Evolutionary conservation across 2,888 invertebrate species (phyloP).

Genomic region (Terebella lapidaria): DNA sequence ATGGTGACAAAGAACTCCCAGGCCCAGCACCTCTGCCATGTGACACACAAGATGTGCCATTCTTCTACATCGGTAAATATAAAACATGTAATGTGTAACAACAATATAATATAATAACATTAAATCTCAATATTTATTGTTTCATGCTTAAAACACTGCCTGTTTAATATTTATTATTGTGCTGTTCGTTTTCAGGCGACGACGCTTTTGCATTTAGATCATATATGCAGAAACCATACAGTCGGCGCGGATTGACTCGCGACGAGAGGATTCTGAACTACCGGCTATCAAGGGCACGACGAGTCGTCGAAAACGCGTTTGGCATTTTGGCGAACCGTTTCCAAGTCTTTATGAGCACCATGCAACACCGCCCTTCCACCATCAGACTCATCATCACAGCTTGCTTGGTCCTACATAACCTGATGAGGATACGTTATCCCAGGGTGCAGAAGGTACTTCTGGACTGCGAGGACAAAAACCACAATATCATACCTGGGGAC

Average conservation of each 20-base stretch:
- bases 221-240: slow-evolving; percentile 11
- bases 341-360: background rate
- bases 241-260: background rate
- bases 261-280: slow-evolving; percentile 10
- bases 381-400: background rate
- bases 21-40: background rate
- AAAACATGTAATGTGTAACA: no score
- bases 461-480: no score
- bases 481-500: no score
- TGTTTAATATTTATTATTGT: no score
- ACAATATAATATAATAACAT: no score
- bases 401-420: slow-evolving; percentile 2
- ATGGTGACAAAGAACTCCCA: background rate
- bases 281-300: slow-evolving; percentile 1
- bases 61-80: slow-evolving; percentile 15
- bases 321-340: slow-evolving; percentile 9
- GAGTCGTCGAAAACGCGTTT: slow-evolving; percentile 9
- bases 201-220: slow-evolving; percentile 7
- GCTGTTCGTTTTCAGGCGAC: no score
- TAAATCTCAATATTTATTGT: no score
- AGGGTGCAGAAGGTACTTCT: no score
- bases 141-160: no score
- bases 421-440: background rate
- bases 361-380: background rate
- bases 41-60: slow-evolving; percentile 13